Evolutionary conservation across 2,797 vertebrate genomes (phyloP).

Genomic region (Hybognathus amarus): DNA sequence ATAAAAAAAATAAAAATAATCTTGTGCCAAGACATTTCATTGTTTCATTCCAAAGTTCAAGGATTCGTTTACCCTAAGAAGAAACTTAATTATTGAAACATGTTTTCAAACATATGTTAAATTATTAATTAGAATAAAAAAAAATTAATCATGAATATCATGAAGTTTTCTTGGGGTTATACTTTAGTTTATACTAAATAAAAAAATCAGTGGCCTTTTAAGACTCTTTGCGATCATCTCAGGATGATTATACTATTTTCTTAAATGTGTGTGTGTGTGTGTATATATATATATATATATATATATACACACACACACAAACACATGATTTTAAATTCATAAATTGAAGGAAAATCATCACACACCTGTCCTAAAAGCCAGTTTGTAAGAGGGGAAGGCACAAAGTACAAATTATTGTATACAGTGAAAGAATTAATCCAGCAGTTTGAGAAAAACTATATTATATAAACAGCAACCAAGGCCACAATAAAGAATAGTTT

Average conservation of each 20-base stretch:
- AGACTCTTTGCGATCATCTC: neutral
- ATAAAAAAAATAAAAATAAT: neutral
- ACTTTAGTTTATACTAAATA: neutral
- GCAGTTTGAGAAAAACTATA: slow-evolving; percentile 18
- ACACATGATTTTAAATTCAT: neutral
- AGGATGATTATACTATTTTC: too few species aligned
- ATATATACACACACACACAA: neutral
- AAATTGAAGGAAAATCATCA: neutral
- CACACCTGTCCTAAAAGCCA: neutral
- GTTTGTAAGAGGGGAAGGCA: slow-evolving; percentile 22
- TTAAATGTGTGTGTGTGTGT: neutral
- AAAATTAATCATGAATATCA: slow-evolving; percentile 36
- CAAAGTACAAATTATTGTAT: slow-evolving; percentile 12
- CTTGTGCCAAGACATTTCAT: neutral
- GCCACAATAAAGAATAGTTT: neutral
- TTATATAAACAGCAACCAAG: slow-evolving; percentile 25
- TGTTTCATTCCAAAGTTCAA: neutral
- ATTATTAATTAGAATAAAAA: neutral
- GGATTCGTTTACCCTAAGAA: neutral
- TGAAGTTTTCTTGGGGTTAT: slow-evolving; percentile 3
- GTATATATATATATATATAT: too few species aligned
- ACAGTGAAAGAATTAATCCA: slow-evolving; percentile 9
- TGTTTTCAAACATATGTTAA: neutral
- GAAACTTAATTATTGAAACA: neutral
- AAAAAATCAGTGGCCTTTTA: neutral